Conservation (phyloP, 92 coral and sea anemone genomes). For the Porites lobata region DNA sequence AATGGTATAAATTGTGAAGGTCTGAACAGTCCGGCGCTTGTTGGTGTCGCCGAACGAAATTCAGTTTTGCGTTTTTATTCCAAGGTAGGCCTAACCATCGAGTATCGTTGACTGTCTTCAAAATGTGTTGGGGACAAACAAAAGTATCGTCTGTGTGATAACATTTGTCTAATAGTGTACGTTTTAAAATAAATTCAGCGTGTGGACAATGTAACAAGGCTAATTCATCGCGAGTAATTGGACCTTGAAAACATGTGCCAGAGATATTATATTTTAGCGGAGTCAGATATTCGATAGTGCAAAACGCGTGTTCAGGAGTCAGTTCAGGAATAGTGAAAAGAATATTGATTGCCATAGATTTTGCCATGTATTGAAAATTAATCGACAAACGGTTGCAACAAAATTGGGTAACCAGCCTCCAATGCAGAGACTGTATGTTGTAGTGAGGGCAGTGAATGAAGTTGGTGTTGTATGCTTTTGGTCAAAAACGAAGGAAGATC, state of each 20-base stretch:
- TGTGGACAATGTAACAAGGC: constrained; percentile 46
- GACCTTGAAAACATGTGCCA: constrained; percentile 66
- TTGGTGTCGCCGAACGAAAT: constrained; percentile 40
- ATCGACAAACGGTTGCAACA: constrained; percentile 57
- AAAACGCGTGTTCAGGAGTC: background rate
- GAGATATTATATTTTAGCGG: constrained; percentile 70
- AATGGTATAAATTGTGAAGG: constrained; percentile 42
- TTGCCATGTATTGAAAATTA: constrained; percentile 25
- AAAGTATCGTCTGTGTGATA: constrained; percentile 2
- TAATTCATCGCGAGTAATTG: constrained; percentile 41
- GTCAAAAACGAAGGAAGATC: constrained; percentile 41
- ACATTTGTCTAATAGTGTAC: constrained; percentile 34
- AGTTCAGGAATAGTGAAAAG: constrained; percentile 51
- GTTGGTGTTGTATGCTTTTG: background rate
- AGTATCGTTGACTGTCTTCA: constrained; percentile 31
- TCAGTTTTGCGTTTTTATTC: constrained; percentile 28
- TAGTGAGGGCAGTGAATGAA: background rate
- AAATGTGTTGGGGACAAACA: constrained; percentile 44
- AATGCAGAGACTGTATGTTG: constrained; percentile 27
- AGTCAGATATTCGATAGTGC: constrained; percentile 53
- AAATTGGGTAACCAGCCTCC: constrained; percentile 51
- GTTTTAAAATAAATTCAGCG: background rate
- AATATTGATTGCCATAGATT: constrained; percentile 20
- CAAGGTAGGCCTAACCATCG: constrained; percentile 68
- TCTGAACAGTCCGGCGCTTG: constrained; percentile 30